Evolutionary conservation across 2,797 vertebrate species (phyloP).

Genomic region (Lepus oiostolus): DNA sequence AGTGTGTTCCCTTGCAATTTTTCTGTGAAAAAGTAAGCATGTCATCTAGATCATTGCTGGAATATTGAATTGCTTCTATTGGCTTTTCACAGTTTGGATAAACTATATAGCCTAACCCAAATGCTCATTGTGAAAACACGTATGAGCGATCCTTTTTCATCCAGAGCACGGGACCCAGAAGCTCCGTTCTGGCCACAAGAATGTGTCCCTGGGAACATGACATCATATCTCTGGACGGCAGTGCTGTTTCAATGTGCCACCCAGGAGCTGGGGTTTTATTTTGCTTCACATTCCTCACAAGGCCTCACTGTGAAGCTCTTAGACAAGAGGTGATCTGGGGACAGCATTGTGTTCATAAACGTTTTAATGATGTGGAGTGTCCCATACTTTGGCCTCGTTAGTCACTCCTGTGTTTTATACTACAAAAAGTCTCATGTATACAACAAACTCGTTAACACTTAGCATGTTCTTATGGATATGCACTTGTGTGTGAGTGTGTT

Average conservation of each 20-base stretch:
- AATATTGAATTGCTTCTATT: constrained; percentile 52
- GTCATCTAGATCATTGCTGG: constrained; percentile 60
- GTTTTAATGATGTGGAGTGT: constrained; percentile 86
- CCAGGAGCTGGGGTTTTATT: constrained; percentile 82
- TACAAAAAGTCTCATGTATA: constrained; percentile 80
- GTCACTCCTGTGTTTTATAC: constrained; percentile 84
- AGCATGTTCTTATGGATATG: constrained; percentile 71
- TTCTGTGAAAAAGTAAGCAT: constrained; percentile 30
- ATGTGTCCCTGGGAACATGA: constrained; percentile 74
- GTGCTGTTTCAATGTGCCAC: constrained; percentile 71
- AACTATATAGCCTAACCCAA: constrained; percentile 76
- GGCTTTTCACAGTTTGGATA: constrained; percentile 70
- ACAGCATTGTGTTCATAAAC: constrained; percentile 87
- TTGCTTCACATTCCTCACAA: constrained; percentile 83
- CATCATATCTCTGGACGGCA: constrained; percentile 71
- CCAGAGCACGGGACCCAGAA: constrained; percentile 70
- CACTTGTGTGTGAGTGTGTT: neutral
- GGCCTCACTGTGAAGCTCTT: constrained; percentile 84
- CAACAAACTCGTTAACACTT: constrained; percentile 83
- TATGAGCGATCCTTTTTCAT: constrained; percentile 67
- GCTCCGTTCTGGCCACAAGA: constrained; percentile 58
- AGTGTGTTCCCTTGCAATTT: constrained; percentile 46
- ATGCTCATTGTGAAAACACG: constrained; percentile 55
- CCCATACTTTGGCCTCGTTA: constrained; percentile 87
- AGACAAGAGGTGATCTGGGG: constrained; percentile 85